A percentile compares a stretch with the other conserved stretches of the same genome.
Conservation (phyloP, 2,113 vertebrate genomes). For the Rafetus swinhoei region DNA sequence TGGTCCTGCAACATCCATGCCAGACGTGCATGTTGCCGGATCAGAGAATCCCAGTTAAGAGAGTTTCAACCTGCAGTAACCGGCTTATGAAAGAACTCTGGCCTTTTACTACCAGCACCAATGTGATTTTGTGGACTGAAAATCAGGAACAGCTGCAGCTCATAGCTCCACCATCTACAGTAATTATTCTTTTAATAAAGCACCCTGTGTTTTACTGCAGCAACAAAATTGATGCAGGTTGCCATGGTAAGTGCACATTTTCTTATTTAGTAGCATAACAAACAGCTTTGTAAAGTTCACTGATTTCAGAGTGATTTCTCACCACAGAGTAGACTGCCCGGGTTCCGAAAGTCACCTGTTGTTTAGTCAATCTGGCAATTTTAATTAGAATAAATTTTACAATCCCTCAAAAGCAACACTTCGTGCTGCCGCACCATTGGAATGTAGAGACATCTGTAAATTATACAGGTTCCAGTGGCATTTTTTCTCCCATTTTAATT, state of each 20-base stretch:
- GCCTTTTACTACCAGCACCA: not conserved
- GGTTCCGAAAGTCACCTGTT: conserved; percentile 70
- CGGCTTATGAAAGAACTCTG: not conserved
- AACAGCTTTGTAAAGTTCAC: conserved; percentile 72
- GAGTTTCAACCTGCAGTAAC: not conserved
- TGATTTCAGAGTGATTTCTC: conserved; percentile 69
- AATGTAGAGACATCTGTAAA: conserved; percentile 64
- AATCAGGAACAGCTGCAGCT: not conserved
- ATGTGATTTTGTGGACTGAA: not conserved
- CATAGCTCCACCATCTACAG: not conserved
- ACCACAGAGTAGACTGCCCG: conserved; percentile 40
- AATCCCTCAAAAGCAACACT: conserved; percentile 58
- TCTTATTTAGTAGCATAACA: conserved; percentile 69
- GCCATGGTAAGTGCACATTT: conserved; percentile 70
- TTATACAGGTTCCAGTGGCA: conserved; percentile 59
- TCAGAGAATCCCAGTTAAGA: no score
- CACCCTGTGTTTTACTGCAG: conserved; percentile 54
- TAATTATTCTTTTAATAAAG: conserved; percentile 63
- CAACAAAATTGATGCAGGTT: conserved; percentile 66
- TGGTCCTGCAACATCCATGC: no score
- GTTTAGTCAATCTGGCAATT: conserved; percentile 73
- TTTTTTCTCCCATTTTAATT: conserved; percentile 72
- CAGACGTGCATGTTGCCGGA: no score
- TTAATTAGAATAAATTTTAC: conserved; percentile 74
- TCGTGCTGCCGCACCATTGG: conserved; percentile 44